phyloP scores from a whole-genome alignment of 2,888 invertebrate species.

The Pharmacophagus antenor region DNA sequence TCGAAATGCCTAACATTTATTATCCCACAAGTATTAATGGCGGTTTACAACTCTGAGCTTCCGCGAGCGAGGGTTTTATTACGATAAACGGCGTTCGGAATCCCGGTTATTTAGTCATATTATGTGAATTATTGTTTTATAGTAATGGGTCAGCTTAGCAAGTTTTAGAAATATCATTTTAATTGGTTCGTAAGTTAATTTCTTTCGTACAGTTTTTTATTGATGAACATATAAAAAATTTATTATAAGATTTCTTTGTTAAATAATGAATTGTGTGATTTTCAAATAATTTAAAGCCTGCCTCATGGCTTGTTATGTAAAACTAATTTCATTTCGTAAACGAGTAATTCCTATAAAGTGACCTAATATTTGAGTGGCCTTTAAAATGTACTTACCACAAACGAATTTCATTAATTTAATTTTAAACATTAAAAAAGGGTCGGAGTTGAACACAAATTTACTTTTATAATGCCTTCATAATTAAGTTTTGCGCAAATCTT shows the following conservation, averaged over 20 bases:
- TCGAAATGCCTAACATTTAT: constrained; percentile 21
- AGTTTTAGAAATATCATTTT: background rate
- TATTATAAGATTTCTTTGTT: background rate
- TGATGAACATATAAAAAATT: background rate
- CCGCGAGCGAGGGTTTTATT: constrained; percentile 30
- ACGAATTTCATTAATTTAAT: too few relatives aligned
- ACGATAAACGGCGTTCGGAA: constrained; percentile 28
- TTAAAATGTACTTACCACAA: too few relatives aligned
- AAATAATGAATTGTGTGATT: too few relatives aligned
- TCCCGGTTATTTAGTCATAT: constrained; percentile 29
- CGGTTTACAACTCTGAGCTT: constrained; percentile 31
- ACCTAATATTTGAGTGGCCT: too few relatives aligned
- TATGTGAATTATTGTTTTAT: constrained; percentile 19
- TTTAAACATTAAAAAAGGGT: too few relatives aligned
- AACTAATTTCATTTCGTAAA: too few relatives aligned
- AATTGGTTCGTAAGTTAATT: background rate
- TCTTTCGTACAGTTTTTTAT: background rate
- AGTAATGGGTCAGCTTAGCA: constrained; percentile 24
- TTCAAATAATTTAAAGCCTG: too few relatives aligned
- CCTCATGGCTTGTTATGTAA: too few relatives aligned
- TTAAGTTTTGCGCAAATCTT: too few relatives aligned
- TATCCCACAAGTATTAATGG: constrained; percentile 29
- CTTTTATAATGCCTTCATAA: too few relatives aligned
- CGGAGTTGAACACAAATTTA: too few relatives aligned
- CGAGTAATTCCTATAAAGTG: too few relatives aligned